Evolutionary conservation across 2,797 vertebrate genomes (phyloP).

Genomic region (Karalla daura): DNA sequence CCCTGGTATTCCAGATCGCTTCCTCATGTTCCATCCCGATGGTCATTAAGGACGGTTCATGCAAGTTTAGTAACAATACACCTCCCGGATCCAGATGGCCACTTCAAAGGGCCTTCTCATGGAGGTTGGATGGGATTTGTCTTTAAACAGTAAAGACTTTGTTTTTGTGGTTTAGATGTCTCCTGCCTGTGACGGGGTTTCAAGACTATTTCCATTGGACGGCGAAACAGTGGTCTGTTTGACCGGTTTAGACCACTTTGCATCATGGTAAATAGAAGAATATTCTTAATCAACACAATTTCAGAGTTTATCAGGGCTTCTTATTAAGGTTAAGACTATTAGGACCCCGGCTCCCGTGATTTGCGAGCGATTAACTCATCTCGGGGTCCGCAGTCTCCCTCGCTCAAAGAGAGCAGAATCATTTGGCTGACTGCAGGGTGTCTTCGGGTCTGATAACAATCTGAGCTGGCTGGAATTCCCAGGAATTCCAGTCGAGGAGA

Average conservation of each 20-base stretch:
- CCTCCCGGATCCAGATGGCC: slow-evolving; percentile 5
- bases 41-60: neutral
- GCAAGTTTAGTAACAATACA: neutral
- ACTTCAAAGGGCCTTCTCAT: neutral
- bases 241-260: neutral
- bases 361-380: slow-evolving; percentile 9
- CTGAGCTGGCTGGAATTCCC: slow-evolving; percentile 68
- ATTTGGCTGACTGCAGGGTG: slow-evolving; percentile 44
- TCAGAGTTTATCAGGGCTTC: neutral
- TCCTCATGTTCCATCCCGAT: neutral
- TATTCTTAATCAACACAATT: too few relatives aligned
- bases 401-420: slow-evolving; percentile 5
- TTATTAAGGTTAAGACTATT: too few relatives aligned
- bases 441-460: slow-evolving; percentile 75
- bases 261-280: neutral
- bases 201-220: neutral
- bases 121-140: neutral
- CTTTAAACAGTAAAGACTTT: neutral
- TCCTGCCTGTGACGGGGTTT: neutral
- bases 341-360: slow-evolving; percentile 2
- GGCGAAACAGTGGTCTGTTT: too few relatives aligned
- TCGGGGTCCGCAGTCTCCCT: neutral
- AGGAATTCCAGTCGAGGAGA: slow-evolving; percentile 74
- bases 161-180: neutral
- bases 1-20: neutral